Evolutionary conservation across 2,797 vertebrate genomes (phyloP).

Genomic region (Zenarchopterus dispar): DNA sequence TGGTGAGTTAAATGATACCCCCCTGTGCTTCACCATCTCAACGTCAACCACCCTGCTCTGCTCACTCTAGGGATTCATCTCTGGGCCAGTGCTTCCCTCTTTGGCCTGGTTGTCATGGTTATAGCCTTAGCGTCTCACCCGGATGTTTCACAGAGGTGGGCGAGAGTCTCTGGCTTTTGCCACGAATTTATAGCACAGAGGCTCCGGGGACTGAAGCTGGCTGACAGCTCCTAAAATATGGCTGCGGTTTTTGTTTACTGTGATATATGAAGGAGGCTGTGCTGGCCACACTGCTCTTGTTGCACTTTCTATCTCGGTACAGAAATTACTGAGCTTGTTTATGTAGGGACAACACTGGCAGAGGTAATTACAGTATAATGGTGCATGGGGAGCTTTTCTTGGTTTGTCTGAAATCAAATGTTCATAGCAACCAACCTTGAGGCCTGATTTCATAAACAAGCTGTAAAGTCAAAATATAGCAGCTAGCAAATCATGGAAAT

Average conservation of each 20-base stretch:
- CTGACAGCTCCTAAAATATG: slow-evolving; percentile 71
- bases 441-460: slow-evolving; percentile 42
- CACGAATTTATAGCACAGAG: slow-evolving; percentile 66
- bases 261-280: slow-evolving; percentile 66
- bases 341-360: slow-evolving; percentile 58
- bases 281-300: slow-evolving; percentile 48
- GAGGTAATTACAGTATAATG: slow-evolving; percentile 74
- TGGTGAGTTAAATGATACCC: slow-evolving; percentile 47
- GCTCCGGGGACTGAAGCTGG: slow-evolving; percentile 46
- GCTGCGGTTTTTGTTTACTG: slow-evolving; percentile 65
- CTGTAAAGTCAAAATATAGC: background rate
- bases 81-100: slow-evolving; percentile 49
- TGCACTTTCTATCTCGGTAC: slow-evolving; percentile 69
- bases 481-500: background rate
- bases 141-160: slow-evolving; percentile 42
- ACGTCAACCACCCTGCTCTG: slow-evolving; percentile 38
- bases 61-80: slow-evolving; percentile 47
- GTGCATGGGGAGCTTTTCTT: slow-evolving; percentile 43
- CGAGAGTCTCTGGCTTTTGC: slow-evolving; percentile 43
- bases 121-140: slow-evolving; percentile 49
- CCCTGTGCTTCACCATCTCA: slow-evolving; percentile 8
- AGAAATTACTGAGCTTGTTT: slow-evolving; percentile 72
- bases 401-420: slow-evolving; percentile 52
- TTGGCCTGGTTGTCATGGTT: slow-evolving; percentile 62
- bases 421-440: slow-evolving; percentile 49